Evolutionary conservation across 2,888 invertebrate genomes (phyloP).

Genomic region (Drosophila bunnanda): DNA sequence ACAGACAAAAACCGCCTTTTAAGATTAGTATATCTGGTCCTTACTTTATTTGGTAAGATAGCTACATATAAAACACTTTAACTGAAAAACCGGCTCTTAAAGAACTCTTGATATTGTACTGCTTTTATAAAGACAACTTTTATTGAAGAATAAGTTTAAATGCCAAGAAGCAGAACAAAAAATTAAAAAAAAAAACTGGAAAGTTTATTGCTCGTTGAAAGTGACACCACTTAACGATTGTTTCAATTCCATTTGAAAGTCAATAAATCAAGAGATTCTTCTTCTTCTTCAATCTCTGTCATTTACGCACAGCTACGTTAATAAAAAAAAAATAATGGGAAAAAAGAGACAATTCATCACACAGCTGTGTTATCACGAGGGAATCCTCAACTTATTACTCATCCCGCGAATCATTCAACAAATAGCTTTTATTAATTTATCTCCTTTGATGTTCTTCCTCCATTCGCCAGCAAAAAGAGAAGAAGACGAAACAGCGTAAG

Average conservation of each 20-base stretch:
- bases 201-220: constrained; percentile 35
- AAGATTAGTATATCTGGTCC: too few relatives aligned
- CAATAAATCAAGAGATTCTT: constrained; percentile 39
- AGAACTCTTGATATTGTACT: background rate
- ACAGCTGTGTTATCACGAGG: constrained; percentile 46
- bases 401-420: constrained; percentile 24
- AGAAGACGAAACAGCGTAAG: background rate
- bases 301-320: constrained; percentile 28
- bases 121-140: background rate
- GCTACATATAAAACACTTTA: too few relatives aligned
- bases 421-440: constrained; percentile 21
- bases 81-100: background rate
- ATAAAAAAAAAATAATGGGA: constrained; percentile 38
- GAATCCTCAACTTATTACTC: constrained; percentile 61
- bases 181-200: background rate
- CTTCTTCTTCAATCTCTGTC: constrained; percentile 14
- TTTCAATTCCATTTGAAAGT: constrained; percentile 25
- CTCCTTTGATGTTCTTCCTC: constrained; percentile 11
- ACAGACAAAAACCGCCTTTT: too few relatives aligned
- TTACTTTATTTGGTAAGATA: too few relatives aligned
- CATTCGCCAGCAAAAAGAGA: background rate
- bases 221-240: constrained; percentile 40
- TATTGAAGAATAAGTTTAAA: background rate
- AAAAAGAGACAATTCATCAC: constrained; percentile 34
- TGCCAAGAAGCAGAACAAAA: background rate